Evolutionary conservation across 2,797 vertebrate species (phyloP), one percentile per base, ranked within the genome.

Genomic region (Ctenopoma kingsleyae): DNA sequence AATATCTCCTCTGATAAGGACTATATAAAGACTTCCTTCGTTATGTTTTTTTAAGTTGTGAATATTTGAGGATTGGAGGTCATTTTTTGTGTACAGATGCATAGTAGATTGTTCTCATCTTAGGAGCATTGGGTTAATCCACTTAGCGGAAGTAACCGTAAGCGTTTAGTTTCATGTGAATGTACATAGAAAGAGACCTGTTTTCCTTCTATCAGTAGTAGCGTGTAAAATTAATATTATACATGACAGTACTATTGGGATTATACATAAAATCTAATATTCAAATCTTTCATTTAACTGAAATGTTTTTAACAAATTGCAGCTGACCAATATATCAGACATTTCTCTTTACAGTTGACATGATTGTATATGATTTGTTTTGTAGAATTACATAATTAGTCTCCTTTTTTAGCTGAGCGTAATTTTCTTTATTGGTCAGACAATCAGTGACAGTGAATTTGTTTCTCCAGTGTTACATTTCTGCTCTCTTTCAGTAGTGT

Each of bases 1-100:
- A 94, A 93, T 93, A 94, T 92, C 78, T 92, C 90, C 81, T 81
- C 76, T 79, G 76, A 87, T 84, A 90, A 91, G 89, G 89, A 89
- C 87, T 90, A 86, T 86, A 82, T 84, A 86, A 78, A 74, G 79
- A 90, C 83, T 91, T 89, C 71, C 46, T 74, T 80, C 74, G 57
- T 77, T 72, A 22, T 47, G 60, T 72, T 81, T 85, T 81, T 68
- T 71, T 52, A 66, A 85, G 74, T 89, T 87, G 87, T 90, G 80
- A 90, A 89, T 86, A 93, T 87, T 71, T 69, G 72, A 84, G 70
- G 78, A 74, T 80, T 48, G 67, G 78, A 81, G 77, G 73, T 85
- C 23, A 68, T 78, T 83, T 32, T 84, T 87, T 77, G 70, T 91
- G 88, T 92, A 92, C 83, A 93, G 84, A 81, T 87, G 75, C 74